phyloP scores from a whole-genome alignment of 2,888 invertebrate genomes.

The Chloroclystis v-ata region DNA sequence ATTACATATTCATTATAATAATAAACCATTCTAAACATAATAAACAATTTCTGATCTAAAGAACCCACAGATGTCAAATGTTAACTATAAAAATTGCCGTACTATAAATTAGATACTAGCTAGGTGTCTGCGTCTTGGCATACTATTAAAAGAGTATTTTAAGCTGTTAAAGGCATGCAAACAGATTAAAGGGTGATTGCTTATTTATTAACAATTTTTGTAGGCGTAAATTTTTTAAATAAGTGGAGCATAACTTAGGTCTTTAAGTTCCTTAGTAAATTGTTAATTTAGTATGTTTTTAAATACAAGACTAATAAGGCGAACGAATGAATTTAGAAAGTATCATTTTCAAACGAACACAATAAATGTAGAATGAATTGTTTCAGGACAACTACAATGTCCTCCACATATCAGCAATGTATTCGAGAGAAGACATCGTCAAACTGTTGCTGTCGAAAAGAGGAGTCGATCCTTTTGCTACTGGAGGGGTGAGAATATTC shows the following conservation, averaged over 20 bases:
- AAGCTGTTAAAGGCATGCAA: conserved; percentile 21
- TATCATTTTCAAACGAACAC: neutral
- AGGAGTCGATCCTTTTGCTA: conserved; percentile 93
- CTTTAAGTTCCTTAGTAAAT: neutral
- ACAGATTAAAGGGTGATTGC: conserved; percentile 15
- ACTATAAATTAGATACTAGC: neutral
- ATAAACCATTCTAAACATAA: too few species aligned
- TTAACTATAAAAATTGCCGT: too few species aligned
- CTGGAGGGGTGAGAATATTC: conserved; percentile 86
- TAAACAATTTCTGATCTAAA: too few species aligned
- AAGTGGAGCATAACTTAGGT: neutral
- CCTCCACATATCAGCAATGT: conserved; percentile 95
- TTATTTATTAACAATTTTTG: conserved; percentile 12
- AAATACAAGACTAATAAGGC: neutral
- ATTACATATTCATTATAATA: too few species aligned
- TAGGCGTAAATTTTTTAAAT: neutral
- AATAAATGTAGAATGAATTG: conserved; percentile 19
- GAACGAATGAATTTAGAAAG: neutral
- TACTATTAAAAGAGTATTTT: conserved; percentile 26
- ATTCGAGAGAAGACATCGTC: conserved; percentile 96
- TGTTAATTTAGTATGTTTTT: neutral
- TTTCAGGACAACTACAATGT: conserved; percentile 97
- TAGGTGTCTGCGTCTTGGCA: conserved; percentile 8
- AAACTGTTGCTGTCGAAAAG: conserved; percentile 91
- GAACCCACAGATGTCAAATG: too few species aligned